Percentiles rank a stretch among this genome's conserved stretches.
Evolutionary conservation across 2,113 vertebrate genomes (phyloP).

Genomic region (Psilopsiagon aurifrons): DNA sequence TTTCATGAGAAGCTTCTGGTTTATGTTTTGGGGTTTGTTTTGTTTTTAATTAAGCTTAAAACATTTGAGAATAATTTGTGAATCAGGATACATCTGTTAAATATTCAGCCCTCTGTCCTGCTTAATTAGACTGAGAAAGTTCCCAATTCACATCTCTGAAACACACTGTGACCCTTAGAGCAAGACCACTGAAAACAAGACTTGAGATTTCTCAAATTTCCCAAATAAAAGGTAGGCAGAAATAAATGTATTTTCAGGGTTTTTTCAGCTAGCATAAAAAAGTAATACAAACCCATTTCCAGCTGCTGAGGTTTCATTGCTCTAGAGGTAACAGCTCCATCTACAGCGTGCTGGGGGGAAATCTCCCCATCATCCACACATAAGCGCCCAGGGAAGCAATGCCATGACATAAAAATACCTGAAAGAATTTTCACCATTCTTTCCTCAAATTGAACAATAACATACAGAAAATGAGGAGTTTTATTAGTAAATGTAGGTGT

Average conservation of each 20-base stretch:
- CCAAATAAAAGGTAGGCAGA: background rate
- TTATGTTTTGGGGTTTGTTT: background rate
- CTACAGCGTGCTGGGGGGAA: background rate
- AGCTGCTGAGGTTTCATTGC: background rate
- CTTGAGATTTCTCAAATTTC: background rate
- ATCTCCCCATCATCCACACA: background rate
- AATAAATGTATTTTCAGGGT: background rate
- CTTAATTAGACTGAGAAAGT: background rate
- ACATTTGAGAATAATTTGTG: background rate
- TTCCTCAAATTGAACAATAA: background rate
- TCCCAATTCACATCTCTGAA: background rate
- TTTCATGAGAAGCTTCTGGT: background rate
- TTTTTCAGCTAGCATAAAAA: background rate
- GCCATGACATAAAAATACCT: background rate
- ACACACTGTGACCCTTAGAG: background rate
- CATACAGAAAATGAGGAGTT: background rate
- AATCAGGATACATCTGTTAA: background rate
- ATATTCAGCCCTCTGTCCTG: background rate
- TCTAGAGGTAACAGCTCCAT: conserved; percentile 23
- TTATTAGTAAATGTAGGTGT: background rate
- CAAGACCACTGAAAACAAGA: background rate
- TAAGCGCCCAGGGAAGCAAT: background rate
- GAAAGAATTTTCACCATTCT: accelerated
- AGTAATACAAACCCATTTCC: background rate
- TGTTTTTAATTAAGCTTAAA: conserved; percentile 1